These are phyloP conservation scores for Dissostichus mawsoni DNA, from an alignment of 2,113 vertebrate species.

Conservation along the genomic window DNA sequence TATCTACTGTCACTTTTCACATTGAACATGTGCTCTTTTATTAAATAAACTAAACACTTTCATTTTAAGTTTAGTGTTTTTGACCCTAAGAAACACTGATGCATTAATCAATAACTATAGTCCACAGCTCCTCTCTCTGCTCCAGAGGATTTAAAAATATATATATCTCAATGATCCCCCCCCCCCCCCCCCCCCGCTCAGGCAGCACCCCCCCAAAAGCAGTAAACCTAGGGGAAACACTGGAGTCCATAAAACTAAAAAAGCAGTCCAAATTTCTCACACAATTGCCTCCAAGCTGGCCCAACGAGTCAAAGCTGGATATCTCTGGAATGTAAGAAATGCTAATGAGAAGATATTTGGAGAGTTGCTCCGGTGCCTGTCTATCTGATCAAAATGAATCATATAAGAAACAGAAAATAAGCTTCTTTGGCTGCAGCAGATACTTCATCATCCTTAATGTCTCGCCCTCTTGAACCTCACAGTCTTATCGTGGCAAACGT, in stretches of 20 bases:
- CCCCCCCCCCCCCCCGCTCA: no score
- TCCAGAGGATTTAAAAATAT: no score
- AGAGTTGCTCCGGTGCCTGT: not conserved
- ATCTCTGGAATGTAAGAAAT: constrained; percentile 4
- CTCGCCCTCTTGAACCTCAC: constrained; percentile 73
- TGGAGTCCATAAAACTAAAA: not conserved
- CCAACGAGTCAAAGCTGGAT: constrained; percentile 1
- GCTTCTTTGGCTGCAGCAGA: constrained; percentile 34
- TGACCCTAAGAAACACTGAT: no score
- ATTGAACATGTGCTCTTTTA: no score
- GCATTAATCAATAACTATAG: no score
- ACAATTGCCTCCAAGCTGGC: not conserved
- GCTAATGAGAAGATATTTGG: constrained; percentile 24
- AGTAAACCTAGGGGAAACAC: no score
- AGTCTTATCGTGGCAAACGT: constrained; percentile 65
- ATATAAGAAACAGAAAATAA: constrained; percentile 24
- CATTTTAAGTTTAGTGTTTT: no score
- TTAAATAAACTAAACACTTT: no score
- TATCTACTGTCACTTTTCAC: no score
- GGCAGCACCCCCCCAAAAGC: no score
- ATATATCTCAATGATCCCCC: no score
- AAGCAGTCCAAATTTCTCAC: not conserved
- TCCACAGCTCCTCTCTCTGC: no score
- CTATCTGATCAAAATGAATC: constrained; percentile 51
- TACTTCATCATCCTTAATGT: constrained; percentile 72